Conservation (phyloP, 2,888 invertebrate genomes). For the Fabriciana adippe region DNA sequence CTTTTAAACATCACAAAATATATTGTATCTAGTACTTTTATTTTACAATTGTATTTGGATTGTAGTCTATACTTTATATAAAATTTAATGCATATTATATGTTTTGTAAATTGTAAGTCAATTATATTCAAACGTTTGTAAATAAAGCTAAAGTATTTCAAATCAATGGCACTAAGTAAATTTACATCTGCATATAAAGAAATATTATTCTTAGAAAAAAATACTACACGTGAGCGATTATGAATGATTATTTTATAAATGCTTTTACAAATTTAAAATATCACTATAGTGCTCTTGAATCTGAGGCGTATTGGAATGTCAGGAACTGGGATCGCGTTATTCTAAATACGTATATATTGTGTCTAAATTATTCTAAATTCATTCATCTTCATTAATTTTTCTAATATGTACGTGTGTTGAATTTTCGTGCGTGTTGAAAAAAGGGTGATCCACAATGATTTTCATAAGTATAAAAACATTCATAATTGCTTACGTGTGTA, state of each 20-base stretch:
- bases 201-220: constrained; percentile 20
- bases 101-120: constrained; percentile 36
- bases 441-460: no score
- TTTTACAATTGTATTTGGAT: background rate
- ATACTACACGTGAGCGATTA: constrained; percentile 8
- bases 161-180: constrained; percentile 48
- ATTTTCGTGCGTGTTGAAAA: no score
- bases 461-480: constrained; percentile 23
- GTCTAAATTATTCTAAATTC: no score
- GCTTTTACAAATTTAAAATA: no score
- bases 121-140: constrained; percentile 38
- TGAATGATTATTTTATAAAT: constrained; percentile 1
- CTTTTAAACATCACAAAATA: background rate
- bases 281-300: no score
- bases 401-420: constrained; percentile 7
- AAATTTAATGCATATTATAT: no score
- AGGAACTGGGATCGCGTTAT: no score
- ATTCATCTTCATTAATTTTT: no score
- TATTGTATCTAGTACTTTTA: background rate
- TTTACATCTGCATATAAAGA: constrained; percentile 25
- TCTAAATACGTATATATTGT: no score
- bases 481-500: constrained; percentile 28
- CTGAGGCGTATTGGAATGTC: no score
- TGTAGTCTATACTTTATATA: constrained; percentile 8
- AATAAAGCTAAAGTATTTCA: constrained; percentile 30